phyloP scores from a whole-genome alignment of 2,888 invertebrate genomes.

The Nomada goodeniana region DNA sequence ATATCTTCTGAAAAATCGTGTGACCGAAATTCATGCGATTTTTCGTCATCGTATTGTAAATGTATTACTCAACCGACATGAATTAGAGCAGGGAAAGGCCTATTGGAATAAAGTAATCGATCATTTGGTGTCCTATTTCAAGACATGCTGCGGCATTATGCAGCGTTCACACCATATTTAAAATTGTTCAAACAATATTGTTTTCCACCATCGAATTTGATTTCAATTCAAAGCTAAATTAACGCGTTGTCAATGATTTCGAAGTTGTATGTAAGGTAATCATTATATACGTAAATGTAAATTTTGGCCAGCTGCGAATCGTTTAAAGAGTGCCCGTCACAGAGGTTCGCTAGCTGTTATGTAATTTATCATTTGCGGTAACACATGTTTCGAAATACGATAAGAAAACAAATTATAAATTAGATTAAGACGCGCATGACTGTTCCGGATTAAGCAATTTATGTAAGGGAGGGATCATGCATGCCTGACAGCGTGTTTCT shows the following conservation, averaged over 20 bases:
- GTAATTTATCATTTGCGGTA: no score
- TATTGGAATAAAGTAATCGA: constrained; percentile 70
- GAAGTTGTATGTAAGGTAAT: no score
- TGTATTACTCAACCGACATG: constrained; percentile 1
- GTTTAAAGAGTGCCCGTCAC: no score
- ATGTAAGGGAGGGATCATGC: neutral
- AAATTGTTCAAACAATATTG: constrained; percentile 3
- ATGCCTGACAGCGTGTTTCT: neutral
- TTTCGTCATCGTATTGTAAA: constrained; percentile 3
- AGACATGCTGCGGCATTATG: constrained; percentile 65
- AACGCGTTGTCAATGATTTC: neutral
- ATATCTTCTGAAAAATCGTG: neutral
- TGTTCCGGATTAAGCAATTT: constrained; percentile 8
- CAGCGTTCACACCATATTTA: constrained; percentile 34
- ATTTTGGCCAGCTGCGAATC: no score
- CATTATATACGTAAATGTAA: no score
- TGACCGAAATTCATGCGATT: constrained; percentile 17
- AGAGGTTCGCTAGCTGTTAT: no score
- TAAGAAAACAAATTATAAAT: constrained; percentile 3
- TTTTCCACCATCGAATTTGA: neutral
- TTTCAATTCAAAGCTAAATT: neutral
- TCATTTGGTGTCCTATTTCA: constrained; percentile 71
- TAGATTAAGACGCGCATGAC: neutral
- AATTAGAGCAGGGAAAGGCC: constrained; percentile 55
- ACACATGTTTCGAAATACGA: neutral